Evolutionary conservation across 1,140 invertebrate genomes (phyloP).

Genomic region (Potamilus streckersoni): DNA sequence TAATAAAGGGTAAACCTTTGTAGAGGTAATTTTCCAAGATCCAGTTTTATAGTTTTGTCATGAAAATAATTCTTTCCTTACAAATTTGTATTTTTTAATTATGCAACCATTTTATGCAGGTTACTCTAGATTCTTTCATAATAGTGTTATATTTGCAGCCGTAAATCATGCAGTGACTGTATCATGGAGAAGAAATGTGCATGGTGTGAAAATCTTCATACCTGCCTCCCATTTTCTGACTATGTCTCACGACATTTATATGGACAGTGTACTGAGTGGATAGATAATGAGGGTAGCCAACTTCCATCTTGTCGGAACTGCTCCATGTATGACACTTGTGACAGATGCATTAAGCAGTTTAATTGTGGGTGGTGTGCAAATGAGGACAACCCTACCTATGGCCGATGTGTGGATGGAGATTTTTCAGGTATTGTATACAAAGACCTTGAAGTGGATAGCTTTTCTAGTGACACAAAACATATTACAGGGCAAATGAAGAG

Average conservation of each 20-base stretch:
- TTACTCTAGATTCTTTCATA: neutral
- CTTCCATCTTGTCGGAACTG: slow-evolving; percentile 80
- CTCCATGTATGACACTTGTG: slow-evolving; percentile 80
- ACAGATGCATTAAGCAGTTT: slow-evolving; percentile 82
- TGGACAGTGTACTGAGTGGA: slow-evolving; percentile 91
- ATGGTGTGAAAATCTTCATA: slow-evolving; percentile 90
- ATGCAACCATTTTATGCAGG: too few species aligned
- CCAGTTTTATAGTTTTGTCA: too few species aligned
- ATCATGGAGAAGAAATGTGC: slow-evolving; percentile 89
- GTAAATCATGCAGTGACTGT: slow-evolving; percentile 84
- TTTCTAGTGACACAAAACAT: neutral
- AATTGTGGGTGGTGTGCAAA: slow-evolving; percentile 96
- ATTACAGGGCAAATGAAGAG: neutral
- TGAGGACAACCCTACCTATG: slow-evolving; percentile 86
- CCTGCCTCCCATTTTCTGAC: slow-evolving; percentile 94
- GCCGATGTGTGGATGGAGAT: slow-evolving; percentile 72
- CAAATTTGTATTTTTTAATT: too few species aligned
- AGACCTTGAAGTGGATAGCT: neutral
- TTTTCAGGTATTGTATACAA: slow-evolving; percentile 61
- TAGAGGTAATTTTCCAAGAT: too few species aligned
- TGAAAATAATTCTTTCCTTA: too few species aligned
- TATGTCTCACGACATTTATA: slow-evolving; percentile 95
- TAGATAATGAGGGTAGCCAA: slow-evolving; percentile 73
- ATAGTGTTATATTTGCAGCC: slow-evolving; percentile 58
- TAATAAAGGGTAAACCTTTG: too few species aligned